Conservation (phyloP, 2,888 invertebrate genomes). For the Sceliomorpha sp. region DNA sequence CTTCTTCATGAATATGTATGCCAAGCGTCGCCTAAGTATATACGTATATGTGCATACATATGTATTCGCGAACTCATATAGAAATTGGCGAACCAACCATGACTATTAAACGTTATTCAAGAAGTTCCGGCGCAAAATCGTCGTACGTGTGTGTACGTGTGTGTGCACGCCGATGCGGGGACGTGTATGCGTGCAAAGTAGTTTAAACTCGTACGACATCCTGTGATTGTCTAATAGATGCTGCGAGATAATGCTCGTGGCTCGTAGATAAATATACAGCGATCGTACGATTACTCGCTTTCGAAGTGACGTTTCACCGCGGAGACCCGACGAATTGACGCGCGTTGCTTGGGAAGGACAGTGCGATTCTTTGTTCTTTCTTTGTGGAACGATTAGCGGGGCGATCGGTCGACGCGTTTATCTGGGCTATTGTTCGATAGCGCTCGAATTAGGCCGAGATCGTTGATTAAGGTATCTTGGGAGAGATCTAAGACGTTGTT, state of each 20-base stretch:
- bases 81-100: constrained; percentile 46
- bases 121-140: constrained; percentile 50
- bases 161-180: no score
- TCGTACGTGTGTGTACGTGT: no score
- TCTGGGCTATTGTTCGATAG: no score
- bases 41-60: constrained; percentile 26
- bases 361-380: neutral
- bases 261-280: constrained; percentile 27
- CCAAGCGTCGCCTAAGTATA: constrained; percentile 31
- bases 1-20: constrained; percentile 77
- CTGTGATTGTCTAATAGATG: constrained; percentile 50
- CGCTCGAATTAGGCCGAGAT: no score
- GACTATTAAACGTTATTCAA: constrained; percentile 52
- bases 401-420: no score
- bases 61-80: constrained; percentile 30
- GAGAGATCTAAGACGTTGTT: no score
- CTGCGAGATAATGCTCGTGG: constrained; percentile 42
- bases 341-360: constrained; percentile 11
- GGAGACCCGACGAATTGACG: constrained; percentile 26
- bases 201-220: constrained; percentile 46
- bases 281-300: constrained; percentile 41
- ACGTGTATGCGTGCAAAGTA: constrained; percentile 50
- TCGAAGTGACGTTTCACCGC: constrained; percentile 20
- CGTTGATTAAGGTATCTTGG: no score
- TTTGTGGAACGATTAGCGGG: no score